A percentile compares a stretch with the other conserved stretches of the same genome.
These are phyloP conservation scores for Chaenocephalus aceratus DNA, from an alignment of 2,113 vertebrate genomes.

Conservation along the genomic window DNA sequence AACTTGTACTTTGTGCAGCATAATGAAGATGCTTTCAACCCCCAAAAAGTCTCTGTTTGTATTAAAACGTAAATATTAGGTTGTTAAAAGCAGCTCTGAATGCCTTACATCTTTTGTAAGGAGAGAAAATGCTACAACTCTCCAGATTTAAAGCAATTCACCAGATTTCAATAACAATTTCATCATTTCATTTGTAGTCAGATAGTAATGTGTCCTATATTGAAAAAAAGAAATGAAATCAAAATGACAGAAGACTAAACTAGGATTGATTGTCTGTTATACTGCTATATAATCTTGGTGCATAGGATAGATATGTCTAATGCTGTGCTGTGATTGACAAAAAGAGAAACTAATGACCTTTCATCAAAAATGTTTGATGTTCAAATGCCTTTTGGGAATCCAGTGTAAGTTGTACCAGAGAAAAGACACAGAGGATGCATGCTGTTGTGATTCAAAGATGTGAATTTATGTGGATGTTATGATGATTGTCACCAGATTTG, in stretches of 20 bases:
- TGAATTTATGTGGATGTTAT: slow-evolving; percentile 24
- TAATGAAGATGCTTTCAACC: too few relatives aligned
- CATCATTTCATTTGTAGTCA: too few relatives aligned
- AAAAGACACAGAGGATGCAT: slow-evolving; percentile 13
- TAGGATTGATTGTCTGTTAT: slow-evolving; percentile 25
- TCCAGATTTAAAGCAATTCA: neutral
- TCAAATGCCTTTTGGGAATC: neutral
- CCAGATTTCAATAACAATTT: neutral
- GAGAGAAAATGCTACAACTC: too few relatives aligned
- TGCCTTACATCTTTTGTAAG: too few relatives aligned
- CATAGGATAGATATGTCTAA: slow-evolving; percentile 32
- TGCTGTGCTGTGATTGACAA: slow-evolving; percentile 27
- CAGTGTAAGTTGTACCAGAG: neutral
- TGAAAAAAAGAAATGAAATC: slow-evolving; percentile 3
- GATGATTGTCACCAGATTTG: slow-evolving; percentile 23
- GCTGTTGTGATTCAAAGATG: slow-evolving; percentile 23
- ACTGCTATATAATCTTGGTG: slow-evolving; percentile 12
- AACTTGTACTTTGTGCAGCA: neutral
- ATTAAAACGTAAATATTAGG: too few relatives aligned
- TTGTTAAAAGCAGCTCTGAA: too few relatives aligned
- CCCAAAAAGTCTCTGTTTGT: too few relatives aligned
- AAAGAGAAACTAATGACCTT: slow-evolving; percentile 26
- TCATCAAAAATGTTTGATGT: slow-evolving; percentile 3
- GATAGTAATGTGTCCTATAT: neutral
- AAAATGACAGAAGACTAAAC: slow-evolving; percentile 9